Evolutionary conservation across 2,113 vertebrate species (phyloP).

Genomic region (Pelmatolapia mariae): DNA sequence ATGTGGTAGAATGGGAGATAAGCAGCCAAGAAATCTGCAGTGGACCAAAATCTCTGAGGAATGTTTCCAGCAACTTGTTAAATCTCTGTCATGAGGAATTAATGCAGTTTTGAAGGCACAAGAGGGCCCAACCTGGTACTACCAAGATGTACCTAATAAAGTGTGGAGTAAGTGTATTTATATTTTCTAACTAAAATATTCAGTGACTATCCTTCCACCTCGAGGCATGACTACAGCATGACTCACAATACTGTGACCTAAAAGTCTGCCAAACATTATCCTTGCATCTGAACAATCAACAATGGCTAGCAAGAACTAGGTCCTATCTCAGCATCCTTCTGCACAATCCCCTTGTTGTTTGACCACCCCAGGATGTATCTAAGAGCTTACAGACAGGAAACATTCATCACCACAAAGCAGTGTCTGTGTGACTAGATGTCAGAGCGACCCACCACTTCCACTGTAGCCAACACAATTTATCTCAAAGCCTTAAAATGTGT

Average conservation of each 20-base stretch:
- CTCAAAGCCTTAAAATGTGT: not conserved
- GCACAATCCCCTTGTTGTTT: constrained; percentile 51
- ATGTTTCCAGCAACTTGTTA: not conserved
- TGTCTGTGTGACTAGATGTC: constrained; percentile 42
- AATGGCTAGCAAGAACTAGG: constrained; percentile 14
- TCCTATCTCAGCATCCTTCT: constrained; percentile 21
- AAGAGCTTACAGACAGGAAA: constrained; percentile 48
- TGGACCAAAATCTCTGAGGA: not conserved
- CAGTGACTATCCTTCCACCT: not conserved
- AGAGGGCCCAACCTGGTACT: not conserved
- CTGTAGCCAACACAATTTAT: constrained; percentile 1
- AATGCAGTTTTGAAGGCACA: not conserved
- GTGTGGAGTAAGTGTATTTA: not conserved
- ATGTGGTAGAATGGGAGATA: not conserved
- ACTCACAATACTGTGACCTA: constrained; percentile 41
- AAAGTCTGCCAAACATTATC: constrained; percentile 58
- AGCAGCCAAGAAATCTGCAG: not conserved
- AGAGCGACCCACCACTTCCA: constrained; percentile 38
- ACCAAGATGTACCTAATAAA: not conserved
- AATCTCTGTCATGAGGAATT: not conserved
- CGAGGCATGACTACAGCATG: not conserved
- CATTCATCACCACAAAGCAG: constrained; percentile 36
- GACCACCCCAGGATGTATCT: constrained; percentile 32
- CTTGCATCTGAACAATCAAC: constrained; percentile 44
- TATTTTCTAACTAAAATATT: not conserved